phyloP scores from a whole-genome alignment of 2,888 invertebrate genomes.

The Meiosimyza decipiens region DNA sequence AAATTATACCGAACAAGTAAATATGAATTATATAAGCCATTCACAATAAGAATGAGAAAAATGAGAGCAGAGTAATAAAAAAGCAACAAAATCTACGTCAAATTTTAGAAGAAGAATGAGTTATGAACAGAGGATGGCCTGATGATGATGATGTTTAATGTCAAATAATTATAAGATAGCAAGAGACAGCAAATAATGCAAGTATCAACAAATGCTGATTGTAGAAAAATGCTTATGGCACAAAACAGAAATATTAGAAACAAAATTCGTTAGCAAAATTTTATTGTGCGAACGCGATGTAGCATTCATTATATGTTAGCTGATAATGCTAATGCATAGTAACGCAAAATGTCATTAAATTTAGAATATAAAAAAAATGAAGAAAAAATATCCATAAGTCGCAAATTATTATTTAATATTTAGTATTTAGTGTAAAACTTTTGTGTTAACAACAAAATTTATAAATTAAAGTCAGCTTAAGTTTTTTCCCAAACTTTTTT shows the following conservation, averaged over 20 bases:
- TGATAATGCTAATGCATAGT: conserved; percentile 22
- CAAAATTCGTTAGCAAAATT: too few species aligned
- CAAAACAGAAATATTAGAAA: too few species aligned
- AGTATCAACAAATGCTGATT: too few species aligned
- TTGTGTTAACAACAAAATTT: background rate
- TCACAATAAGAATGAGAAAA: background rate
- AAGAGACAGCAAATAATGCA: too few species aligned
- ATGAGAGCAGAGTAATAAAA: background rate
- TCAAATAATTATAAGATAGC: too few species aligned
- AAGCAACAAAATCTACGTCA: conserved; percentile 10
- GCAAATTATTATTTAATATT: conserved; percentile 15
- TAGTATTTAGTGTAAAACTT: background rate
- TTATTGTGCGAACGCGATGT: background rate
- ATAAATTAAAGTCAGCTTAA: conserved; percentile 1
- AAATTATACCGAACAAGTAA: too few species aligned
- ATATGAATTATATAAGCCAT: too few species aligned
- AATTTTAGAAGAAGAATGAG: background rate
- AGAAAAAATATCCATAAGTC: conserved; percentile 15
- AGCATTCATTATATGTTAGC: conserved; percentile 16
- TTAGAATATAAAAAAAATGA: conserved; percentile 8
- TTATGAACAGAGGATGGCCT: too few species aligned
- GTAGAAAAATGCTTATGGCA: too few species aligned
- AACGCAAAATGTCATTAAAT: conserved; percentile 28
- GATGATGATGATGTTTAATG: too few species aligned
- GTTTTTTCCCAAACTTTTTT: conserved; percentile 9